phyloP scores from a whole-genome alignment of 2,888 invertebrate species.

The Drosophila nr. fundita region DNA sequence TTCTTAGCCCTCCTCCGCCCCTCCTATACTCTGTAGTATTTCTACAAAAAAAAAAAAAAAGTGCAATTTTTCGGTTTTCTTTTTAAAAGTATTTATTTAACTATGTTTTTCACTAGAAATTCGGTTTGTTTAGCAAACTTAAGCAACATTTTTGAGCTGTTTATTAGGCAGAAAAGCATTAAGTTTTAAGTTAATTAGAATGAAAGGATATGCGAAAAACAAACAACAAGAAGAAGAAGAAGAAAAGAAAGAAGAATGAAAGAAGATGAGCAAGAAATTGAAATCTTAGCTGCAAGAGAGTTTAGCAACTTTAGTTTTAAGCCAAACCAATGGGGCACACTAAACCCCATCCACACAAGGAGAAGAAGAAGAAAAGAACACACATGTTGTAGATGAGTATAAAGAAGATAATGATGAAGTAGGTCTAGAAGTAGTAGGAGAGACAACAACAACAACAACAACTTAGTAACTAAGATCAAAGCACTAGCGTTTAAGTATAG shows the following conservation, averaged over 20 bases:
- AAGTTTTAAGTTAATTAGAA: conserved; percentile 61
- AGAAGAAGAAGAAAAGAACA: conserved; percentile 16
- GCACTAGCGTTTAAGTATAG: conserved; percentile 69
- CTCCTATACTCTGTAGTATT: conserved; percentile 21
- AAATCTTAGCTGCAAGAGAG: conserved; percentile 48
- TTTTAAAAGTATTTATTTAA: conserved; percentile 20
- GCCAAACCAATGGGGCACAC: conserved; percentile 31
- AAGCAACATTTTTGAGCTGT: conserved; percentile 53
- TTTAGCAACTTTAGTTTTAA: conserved; percentile 46
- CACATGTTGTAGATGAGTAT: conserved; percentile 38
- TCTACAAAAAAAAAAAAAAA: conserved; percentile 42
- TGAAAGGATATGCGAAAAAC: conserved; percentile 1
- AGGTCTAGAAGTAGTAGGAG: conserved; percentile 43
- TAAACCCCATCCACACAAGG: conserved; percentile 2
- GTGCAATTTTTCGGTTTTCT: conserved; percentile 62
- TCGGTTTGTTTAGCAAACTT: conserved; percentile 36
- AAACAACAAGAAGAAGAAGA: conserved; percentile 3
- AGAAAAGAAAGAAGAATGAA: conserved; percentile 4
- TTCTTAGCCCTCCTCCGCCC: conserved; percentile 10
- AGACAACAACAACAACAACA: conserved; percentile 43
- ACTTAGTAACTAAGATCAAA: conserved; percentile 69
- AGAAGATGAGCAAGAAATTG: conserved; percentile 31
- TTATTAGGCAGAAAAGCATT: conserved; percentile 51
- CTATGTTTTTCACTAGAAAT: conserved; percentile 14
- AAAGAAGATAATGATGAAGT: conserved; percentile 23